Evolutionary conservation across 2,888 invertebrate species (phyloP), one percentile per base, ranked within the genome.

Genomic region (Acronicta aceris): DNA sequence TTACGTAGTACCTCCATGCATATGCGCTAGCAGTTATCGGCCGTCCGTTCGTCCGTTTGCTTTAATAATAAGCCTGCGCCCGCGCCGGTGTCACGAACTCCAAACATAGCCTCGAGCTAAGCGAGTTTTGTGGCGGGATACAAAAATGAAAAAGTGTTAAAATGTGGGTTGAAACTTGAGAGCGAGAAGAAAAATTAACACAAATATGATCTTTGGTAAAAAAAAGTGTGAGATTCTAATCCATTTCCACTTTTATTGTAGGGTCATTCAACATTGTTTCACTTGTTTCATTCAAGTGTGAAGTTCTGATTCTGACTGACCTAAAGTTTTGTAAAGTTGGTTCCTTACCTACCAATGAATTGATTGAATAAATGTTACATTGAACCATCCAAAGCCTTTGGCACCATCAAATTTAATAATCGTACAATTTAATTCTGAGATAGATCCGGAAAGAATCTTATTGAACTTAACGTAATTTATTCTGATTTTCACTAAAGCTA

Each of bases 1-100:
- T 93, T 92, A 91, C 90, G 85, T 82, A 90, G 91, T 90, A 87
- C 86, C 81, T 78, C 81, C 80, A 86, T 92, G 91, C 90, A 91
- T 92, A 91, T 92, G 91, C 90, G 84, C 90, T 89, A 89, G 90
- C 88, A 87, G 91, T 91, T 93, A 93, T 91, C 91, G 87, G 85
- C 80, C 84, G 90, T 87, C 87, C 86, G 90, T 86, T 84, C 84
- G 86, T 87, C 79, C 86, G 84, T 93, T 93, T 94, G 91, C 91
- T 92, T 91, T 92, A 93, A 92, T 90, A 93, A 93, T 93, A 92
- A 92, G 85, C 81, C 76, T 82, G 85, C 85, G 89, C 87, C 82
- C 79, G 89, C 88, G 88, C 84, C 82, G 85, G 76, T 91, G 92
- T 93, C 94, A 94, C 93, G 93, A 93, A 89, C 88, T 79, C 88